phyloP scores from a whole-genome alignment of 2,797 vertebrate species.

The Tokudaia tokunoshimensis region DNA sequence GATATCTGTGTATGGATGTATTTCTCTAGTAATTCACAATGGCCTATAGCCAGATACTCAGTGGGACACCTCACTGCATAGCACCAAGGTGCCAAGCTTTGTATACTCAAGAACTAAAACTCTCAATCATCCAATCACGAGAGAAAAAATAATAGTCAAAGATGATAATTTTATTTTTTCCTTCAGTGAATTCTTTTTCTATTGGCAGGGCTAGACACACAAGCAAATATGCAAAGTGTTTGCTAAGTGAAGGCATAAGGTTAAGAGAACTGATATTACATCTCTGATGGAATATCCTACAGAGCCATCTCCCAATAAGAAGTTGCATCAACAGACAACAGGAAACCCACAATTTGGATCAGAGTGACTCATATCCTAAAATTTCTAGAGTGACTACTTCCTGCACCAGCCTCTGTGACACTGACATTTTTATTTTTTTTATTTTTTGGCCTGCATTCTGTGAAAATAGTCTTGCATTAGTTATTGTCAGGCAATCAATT shows the following conservation, averaged over 20 bases:
- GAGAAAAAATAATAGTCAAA: background rate
- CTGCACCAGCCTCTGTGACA: background rate
- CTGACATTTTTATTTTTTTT: too few relatives aligned
- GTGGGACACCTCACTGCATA: background rate
- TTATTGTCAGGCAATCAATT: background rate
- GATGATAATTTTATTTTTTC: background rate
- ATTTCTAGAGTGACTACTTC: background rate
- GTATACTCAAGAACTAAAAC: background rate
- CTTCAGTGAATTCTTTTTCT: background rate
- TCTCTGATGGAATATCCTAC: too few relatives aligned
- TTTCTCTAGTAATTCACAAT: background rate
- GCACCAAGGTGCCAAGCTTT: background rate
- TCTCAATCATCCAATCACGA: background rate
- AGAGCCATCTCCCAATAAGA: background rate
- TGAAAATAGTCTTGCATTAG: background rate
- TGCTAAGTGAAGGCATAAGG: background rate
- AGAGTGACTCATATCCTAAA: background rate
- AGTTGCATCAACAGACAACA: background rate
- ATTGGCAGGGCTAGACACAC: background rate
- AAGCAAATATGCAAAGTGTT: background rate
- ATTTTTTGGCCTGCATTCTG: background rate
- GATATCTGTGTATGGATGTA: accelerated
- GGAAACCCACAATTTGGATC: background rate
- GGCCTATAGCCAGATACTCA: background rate
- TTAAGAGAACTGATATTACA: background rate